Evolutionary conservation across 2,113 vertebrate genomes (phyloP), one percentile per base, ranked within the genome.

Genomic region (Actenoides lindsayi): DNA sequence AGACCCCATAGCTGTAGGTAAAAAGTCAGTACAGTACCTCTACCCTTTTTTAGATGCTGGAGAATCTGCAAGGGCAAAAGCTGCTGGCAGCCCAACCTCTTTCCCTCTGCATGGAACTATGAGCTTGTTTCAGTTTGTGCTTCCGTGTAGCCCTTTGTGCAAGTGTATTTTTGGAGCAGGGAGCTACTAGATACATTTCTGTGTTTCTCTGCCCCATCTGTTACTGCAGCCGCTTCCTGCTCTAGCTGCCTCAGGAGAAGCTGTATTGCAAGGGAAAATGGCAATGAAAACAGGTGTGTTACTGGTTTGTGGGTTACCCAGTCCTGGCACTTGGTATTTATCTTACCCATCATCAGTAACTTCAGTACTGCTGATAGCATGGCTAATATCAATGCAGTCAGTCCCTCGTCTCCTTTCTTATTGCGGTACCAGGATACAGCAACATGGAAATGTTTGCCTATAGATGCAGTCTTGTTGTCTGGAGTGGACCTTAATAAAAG

Each of bases 151-250:
- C 74, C 46, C n/a, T 92, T 93, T 67, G n/a, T 37, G 65, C 1
- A 0, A 5, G 41, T 25, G 64, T 86, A 83, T 90, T 95, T 97
- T 93, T 87, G 86, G 86, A 95, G 78, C 78, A 67, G 60, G 67
- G 76, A 87, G 63, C 59, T 90, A 78, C 60, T 76, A 88, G 85
- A 56, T 86, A 4, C 4, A 8, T 83, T 78, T 75, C 57, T 93
- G 57, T 64, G 16, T 75, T 88, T 64, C 62, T 83, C 27, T 74
- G 75, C 59, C 64, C 89, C 76, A 81, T 94, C 86, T 96, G 86
- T 92, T 94, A n/a, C 71, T 2, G 28, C 28, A 81, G 67, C 70
- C 3, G 19, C 78, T 78, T 85, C 69, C 65, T 78, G 60, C 67
- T 92, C 31, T 25, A 2, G 37, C 44, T 81, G 70, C 70, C 63